Conservation (phyloP, 2,113 vertebrate genomes). For the Ammodytes dubius region DNA sequence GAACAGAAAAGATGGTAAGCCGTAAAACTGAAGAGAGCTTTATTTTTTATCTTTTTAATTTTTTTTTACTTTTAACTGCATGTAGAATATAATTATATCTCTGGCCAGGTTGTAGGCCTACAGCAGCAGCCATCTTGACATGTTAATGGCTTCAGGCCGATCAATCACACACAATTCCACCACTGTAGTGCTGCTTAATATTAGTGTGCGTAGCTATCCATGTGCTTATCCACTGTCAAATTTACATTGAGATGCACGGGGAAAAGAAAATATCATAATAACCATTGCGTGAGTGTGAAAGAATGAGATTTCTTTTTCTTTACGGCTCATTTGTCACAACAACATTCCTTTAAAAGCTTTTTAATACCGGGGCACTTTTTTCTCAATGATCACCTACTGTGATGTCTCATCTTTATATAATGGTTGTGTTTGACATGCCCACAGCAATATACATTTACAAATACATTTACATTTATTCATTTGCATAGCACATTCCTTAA, state of each 20-base stretch:
- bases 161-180: conserved; percentile 58
- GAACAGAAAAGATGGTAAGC: neutral
- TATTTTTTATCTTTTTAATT: neutral
- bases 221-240: neutral
- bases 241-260: neutral
- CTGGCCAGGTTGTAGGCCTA: conserved; percentile 39
- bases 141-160: conserved; percentile 48
- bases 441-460: too few relatives aligned
- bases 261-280: conserved; percentile 4
- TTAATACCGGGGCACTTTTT: conserved; percentile 31
- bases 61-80: too few relatives aligned
- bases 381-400: conserved; percentile 28
- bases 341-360: conserved; percentile 52
- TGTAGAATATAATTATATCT: conserved; percentile 42
- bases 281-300: neutral
- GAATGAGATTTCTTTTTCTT: neutral
- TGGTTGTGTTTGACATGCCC: neutral
- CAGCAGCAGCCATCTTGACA: conserved; percentile 48
- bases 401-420: neutral
- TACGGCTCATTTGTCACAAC: conserved; percentile 11
- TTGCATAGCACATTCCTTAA: too few relatives aligned
- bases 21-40: neutral
- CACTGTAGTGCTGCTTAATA: conserved; percentile 2
- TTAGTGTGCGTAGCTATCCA: conserved; percentile 2
- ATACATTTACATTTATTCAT: too few relatives aligned